Conservation (phyloP, 2,888 invertebrate genomes). For the Oasisia sp. region DNA sequence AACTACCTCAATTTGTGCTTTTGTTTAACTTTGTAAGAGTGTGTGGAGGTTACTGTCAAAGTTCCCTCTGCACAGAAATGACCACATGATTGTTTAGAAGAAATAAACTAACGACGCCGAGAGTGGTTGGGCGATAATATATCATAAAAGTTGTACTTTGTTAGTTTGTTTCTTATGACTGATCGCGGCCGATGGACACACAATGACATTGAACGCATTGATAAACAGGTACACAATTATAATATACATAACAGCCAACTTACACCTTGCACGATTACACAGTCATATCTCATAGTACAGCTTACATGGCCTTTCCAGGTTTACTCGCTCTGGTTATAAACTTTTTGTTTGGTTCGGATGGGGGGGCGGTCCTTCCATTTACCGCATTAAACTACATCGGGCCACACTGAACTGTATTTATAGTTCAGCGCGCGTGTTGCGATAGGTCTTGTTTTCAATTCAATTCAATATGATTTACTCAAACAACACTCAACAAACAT, state of each 20-base stretch:
- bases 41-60: too few relatives aligned
- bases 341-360: not conserved
- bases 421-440: not conserved
- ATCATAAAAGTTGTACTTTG: too few relatives aligned
- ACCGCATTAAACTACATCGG: not conserved
- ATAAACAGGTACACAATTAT: not conserved
- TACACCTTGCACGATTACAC: not conserved
- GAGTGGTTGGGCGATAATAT: not conserved
- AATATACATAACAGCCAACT: not conserved
- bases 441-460: too few relatives aligned
- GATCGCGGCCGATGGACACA: not conserved
- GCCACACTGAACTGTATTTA: not conserved
- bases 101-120: not conserved
- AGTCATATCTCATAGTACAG: not conserved
- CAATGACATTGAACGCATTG: not conserved
- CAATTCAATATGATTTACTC: too few relatives aligned
- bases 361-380: not conserved
- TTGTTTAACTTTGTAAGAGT: too few relatives aligned
- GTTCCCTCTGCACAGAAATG: too few relatives aligned
- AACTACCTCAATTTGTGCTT: too few relatives aligned
- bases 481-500: too few relatives aligned
- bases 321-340: not conserved
- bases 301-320: not conserved
- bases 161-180: not conserved
- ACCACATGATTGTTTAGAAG: too few relatives aligned